Evolutionary conservation across 2,113 vertebrate genomes (phyloP).

Genomic region (Protomyctophum bolini): DNA sequence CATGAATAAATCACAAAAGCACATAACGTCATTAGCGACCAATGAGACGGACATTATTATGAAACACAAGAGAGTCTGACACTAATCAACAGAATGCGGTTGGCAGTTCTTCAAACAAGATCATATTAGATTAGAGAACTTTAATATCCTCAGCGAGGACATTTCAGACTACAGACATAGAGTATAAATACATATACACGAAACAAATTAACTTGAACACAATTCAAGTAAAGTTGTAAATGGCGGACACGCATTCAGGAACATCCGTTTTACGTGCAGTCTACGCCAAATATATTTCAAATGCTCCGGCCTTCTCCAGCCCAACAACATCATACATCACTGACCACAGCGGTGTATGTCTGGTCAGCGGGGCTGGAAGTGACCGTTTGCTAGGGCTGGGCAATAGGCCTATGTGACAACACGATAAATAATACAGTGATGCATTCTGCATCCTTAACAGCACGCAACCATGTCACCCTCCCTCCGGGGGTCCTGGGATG

Average conservation of each 20-base stretch:
- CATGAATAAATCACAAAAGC: conserved; percentile 29
- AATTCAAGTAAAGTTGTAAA: background rate
- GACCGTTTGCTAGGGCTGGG: too few relatives aligned
- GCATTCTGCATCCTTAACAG: too few relatives aligned
- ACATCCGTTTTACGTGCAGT: background rate
- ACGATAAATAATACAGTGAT: too few relatives aligned
- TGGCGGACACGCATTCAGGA: too few relatives aligned
- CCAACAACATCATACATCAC: too few relatives aligned
- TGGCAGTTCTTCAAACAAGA: background rate
- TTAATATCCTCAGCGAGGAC: background rate
- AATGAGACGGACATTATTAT: background rate
- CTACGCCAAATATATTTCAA: conserved; percentile 9
- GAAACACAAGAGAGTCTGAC: background rate
- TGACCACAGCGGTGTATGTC: too few relatives aligned
- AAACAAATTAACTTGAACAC: background rate
- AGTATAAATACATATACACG: background rate
- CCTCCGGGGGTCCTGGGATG: too few relatives aligned
- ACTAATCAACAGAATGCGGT: background rate
- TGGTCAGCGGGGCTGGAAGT: too few relatives aligned
- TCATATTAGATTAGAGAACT: background rate
- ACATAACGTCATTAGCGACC: conserved; percentile 8
- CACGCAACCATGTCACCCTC: too few relatives aligned
- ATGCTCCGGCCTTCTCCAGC: too few relatives aligned
- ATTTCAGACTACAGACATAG: background rate
- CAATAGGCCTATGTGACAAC: too few relatives aligned